A percentile compares a stretch with the other conserved stretches of the same genome.
Conservation (phyloP, 1,140 invertebrate genomes). For the Carposina sasakii region DNA sequence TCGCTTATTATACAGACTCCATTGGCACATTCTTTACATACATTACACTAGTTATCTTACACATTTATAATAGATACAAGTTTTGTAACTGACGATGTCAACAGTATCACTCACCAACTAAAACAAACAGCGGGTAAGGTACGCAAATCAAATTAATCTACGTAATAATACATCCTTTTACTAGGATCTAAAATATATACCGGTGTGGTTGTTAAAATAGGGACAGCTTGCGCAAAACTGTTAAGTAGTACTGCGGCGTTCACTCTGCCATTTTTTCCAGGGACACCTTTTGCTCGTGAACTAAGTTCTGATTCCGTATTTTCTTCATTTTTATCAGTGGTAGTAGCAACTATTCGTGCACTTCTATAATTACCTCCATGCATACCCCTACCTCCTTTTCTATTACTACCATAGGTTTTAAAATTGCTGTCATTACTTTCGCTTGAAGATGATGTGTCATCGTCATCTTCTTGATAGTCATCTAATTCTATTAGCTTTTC, state of each 20-base stretch:
- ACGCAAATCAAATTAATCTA: no score
- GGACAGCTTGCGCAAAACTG: slow-evolving; percentile 44
- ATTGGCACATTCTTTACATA: no score
- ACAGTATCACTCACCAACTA: no score
- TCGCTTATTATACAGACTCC: no score
- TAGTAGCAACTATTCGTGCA: slow-evolving; percentile 36
- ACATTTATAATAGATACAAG: no score
- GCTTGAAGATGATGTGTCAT: slow-evolving; percentile 24
- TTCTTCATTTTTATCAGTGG: slow-evolving; percentile 19
- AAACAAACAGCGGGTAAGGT: no score
- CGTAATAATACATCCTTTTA: slow-evolving; percentile 65
- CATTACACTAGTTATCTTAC: no score
- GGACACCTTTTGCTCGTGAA: slow-evolving; percentile 18
- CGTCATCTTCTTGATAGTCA: slow-evolving; percentile 30
- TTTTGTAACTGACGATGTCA: no score
- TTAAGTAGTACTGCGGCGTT: slow-evolving; percentile 44
- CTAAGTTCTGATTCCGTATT: no score
- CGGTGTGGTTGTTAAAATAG: slow-evolving; percentile 47
- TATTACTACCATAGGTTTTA: slow-evolving; percentile 29
- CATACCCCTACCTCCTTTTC: slow-evolving; percentile 27
- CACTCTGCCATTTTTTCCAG: slow-evolving; percentile 22
- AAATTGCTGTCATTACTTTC: slow-evolving; percentile 36
- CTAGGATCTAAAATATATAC: slow-evolving; percentile 58
- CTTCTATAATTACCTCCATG: slow-evolving; percentile 60
- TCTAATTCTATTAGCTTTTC: slow-evolving; percentile 48